phyloP scores from a whole-genome alignment of 2,797 vertebrate genomes.

The Pseudomugil tenellus region DNA sequence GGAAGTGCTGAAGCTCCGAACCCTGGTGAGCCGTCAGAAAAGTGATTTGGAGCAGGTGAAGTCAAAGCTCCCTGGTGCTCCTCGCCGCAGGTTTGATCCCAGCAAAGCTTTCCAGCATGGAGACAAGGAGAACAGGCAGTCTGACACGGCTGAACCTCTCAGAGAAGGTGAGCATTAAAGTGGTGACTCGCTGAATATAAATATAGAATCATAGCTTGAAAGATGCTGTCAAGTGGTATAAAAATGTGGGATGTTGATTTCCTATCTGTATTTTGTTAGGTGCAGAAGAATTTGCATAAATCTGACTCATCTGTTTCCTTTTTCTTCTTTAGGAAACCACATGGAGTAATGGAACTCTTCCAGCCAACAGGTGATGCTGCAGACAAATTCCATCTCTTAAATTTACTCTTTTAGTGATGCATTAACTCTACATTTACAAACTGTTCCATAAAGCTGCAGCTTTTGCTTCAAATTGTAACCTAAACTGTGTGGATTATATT shows the following conservation, averaged over 20 bases:
- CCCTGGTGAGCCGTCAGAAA: conserved; percentile 82
- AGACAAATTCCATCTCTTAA: conserved; percentile 1
- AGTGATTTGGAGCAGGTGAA: conserved; percentile 84
- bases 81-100: conserved; percentile 84
- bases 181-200: background rate
- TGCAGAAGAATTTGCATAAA: background rate
- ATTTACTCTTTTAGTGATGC: background rate
- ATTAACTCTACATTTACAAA: background rate
- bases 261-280: background rate
- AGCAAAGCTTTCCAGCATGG: conserved; percentile 91
- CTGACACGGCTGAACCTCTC: conserved; percentile 73
- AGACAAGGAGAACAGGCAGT: conserved; percentile 90
- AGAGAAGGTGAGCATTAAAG: conserved; percentile 84
- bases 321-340: conserved; percentile 64
- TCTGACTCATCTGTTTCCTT: conserved; percentile 21
- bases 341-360: conserved; percentile 34
- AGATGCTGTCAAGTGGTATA: background rate
- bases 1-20: conserved; percentile 88
- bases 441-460: background rate
- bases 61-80: conserved; percentile 69
- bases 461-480: conserved; percentile 3
- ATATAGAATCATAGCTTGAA: background rate
- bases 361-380: background rate
- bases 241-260: background rate
- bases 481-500: background rate